Evolutionary conservation across 2,888 invertebrate genomes (phyloP), one percentile per base, ranked within the genome.

Genomic region (Amphipoea lucens): DNA sequence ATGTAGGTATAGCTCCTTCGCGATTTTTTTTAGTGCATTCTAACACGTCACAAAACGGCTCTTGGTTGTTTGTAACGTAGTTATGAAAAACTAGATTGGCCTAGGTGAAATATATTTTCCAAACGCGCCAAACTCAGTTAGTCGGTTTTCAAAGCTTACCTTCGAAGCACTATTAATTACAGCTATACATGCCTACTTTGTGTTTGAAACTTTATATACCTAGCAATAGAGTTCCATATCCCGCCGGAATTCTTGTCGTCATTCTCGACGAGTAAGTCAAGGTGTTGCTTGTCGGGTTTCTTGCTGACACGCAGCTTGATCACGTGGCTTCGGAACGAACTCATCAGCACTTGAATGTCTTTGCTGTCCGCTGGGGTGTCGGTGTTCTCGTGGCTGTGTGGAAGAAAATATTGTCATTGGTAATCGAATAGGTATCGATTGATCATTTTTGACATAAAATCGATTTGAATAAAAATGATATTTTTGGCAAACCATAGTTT

Each of bases 171-270:
- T 71, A 4, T 71, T 11, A 42, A 20, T 71, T 42, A 2, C 65
- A 63, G 40, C 11, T 71, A n/a, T n/a, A 6, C n/a, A 63, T 40
- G 17, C 63, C 11, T 20, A 40, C 62, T n/a, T 71, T 6, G 5
- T 23, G 72, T 70, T 67, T 76, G 40, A 23, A 17, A 20, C 51
- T 42, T 0, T 73, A 76, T 76, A 3, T 93, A 99, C 98, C 98
- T 99, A 0, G 99, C 98, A 91, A 99, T 99, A 63, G 99, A 99
- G 94, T 98, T 98, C 99, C 99, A 99, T 84, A 99, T 97, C 29
- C 99, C 99, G 71, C 96, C 96, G 54, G 95, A 94, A 88, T 97
- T 97, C 77, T 97, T 97, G 29, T 98, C 97, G 4, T 98, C 98
- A 79, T 98, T 98, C 87, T 99, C 99, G 0, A 98, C 98, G 2